A percentile compares a stretch with the other conserved stretches of the same genome.
These are phyloP conservation scores for Thalassophryne amazonica DNA, from an alignment of 2,797 vertebrate genomes.

Conservation along the genomic window DNA sequence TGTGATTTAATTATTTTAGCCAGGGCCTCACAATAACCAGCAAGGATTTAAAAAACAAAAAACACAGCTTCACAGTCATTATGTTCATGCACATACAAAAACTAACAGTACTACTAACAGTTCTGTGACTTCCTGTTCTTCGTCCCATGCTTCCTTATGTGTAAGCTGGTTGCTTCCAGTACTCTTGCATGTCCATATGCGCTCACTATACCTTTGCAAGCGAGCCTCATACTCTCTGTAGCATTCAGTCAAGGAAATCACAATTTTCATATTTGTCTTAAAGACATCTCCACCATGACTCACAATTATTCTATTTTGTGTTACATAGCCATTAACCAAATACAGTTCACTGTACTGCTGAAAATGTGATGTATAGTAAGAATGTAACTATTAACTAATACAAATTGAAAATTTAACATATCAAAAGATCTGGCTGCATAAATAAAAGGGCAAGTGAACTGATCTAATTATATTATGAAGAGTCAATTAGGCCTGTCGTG, in stretches of 20 bases:
- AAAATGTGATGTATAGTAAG: no score
- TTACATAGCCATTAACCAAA: no score
- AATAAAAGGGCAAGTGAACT: no score
- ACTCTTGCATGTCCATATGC: constrained; percentile 98
- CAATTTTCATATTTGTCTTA: constrained; percentile 1
- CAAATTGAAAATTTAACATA: no score
- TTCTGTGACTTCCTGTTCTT: constrained; percentile 98
- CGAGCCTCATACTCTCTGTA: constrained; percentile 94
- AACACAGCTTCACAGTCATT: background rate
- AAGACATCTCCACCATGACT: background rate
- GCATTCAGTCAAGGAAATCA: constrained; percentile 79
- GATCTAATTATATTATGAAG: no score
- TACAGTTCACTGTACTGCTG: no score
- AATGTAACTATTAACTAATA: no score
- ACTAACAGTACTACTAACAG: constrained; percentile 84
- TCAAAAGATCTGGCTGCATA: no score
- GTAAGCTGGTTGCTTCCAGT: constrained; percentile 97
- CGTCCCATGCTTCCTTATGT: constrained; percentile 98
- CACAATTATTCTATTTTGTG: no score
- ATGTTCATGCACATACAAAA: background rate
- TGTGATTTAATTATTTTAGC: background rate
- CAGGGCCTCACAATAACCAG: background rate
- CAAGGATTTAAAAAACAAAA: background rate
- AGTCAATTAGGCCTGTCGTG: no score
- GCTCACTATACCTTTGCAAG: constrained; percentile 85